phyloP scores from a whole-genome alignment of 2,113 vertebrate genomes.

The rabbit (Oryctolagus cuniculus) region mOryCun1.1 NC_091436.1:111588501-111589000 shows the following conservation, averaged over 20 bases:
- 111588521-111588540: background rate
- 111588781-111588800: conserved; percentile 38
- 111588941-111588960: background rate
- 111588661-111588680: background rate
- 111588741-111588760: background rate
- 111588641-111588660: background rate
- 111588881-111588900: background rate
- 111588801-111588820: conserved; percentile 1
- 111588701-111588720: background rate
- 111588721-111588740: conserved; percentile 1
- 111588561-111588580: background rate
- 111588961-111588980: conserved; percentile 27
- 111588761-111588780: background rate
- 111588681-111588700: background rate
- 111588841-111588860: background rate
- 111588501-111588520: background rate
- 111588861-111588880: background rate
- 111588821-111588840: background rate
- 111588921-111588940: background rate
- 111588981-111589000: background rate
- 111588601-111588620: background rate
- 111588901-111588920: background rate
- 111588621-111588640: background rate
- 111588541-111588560: background rate
- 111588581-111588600: background rate